phyloP scores from a whole-genome alignment of 1,140 invertebrate genomes.

The Bombus pyrosoma region DNA sequence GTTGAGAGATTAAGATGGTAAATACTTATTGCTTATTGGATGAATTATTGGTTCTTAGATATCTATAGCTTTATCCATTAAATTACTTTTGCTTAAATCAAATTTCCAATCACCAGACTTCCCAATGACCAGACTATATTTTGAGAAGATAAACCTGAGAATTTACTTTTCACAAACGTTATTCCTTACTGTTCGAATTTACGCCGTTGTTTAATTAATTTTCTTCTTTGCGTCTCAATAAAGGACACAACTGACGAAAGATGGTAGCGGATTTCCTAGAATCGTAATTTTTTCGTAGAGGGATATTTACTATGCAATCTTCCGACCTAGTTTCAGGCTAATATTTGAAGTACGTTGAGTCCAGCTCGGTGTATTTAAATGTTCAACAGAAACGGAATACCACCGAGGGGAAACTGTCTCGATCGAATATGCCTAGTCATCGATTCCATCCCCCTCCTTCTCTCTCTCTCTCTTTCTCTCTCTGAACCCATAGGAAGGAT shows the following conservation, averaged over 20 bases:
- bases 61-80: no score
- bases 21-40: no score
- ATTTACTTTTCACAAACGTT: no score
- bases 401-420: neutral
- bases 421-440: neutral
- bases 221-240: no score
- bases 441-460: neutral
- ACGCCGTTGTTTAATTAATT: no score
- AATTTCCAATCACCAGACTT: no score
- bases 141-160: no score
- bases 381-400: neutral
- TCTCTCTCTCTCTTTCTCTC: neutral
- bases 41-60: no score
- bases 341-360: neutral
- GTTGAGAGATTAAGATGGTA: no score
- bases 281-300: neutral
- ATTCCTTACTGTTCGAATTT: no score
- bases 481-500: neutral
- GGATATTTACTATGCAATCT: neutral
- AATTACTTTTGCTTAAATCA: no score
- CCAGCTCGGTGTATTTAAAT: neutral
- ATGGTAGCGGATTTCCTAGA: neutral
- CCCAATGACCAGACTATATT: no score
- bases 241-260: neutral
- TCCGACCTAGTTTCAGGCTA: neutral